Evolutionary conservation across 2,888 invertebrate genomes (phyloP), one percentile per base, ranked within the genome.

Genomic region (Perdita meconis): DNA sequence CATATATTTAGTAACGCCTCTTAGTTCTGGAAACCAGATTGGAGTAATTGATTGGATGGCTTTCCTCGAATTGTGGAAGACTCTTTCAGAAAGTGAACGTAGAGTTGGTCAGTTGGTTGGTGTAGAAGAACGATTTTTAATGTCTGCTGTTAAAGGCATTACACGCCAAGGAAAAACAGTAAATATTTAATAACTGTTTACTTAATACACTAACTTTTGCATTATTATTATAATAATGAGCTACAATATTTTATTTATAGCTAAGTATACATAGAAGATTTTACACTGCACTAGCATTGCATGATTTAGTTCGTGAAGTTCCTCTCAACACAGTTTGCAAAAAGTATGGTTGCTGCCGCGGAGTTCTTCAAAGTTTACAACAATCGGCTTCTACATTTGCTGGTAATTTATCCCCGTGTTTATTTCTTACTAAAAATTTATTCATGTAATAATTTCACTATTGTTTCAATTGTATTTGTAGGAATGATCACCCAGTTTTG

Each of bases 401-500:
- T 67, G 97, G 97, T 96, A 89, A 74, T 81, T 26, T 78, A 83
- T 24, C 36, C n/a, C 61, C 64, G 57, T 50, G n/a, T 47, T 57
- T 59, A n/a, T 36, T 30, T 50, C 40, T 67, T 44, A 30, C 8
- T 53, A 42, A 8, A 34, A 57, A 53, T 12, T 42, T 16, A 42
- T 50, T 4, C 12, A 24, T 5, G 1, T 2, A 24, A 13, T 19
- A 22, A 16, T 36, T 34, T 63, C 42, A 16, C 12, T n/a, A 24
- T 22, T 6, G 30, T 53, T 36, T 72, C 16, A 19, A 34, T 60
- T 57, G 24, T 26, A 6, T 50, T 5, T 34, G 84, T 83, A 97
- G 98, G 98, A 68, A 99, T 99, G 97, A 97, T 99, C 0, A 98
- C 98, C 2, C 95, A 97, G n/a, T 99, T 99, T 93, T 98, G 98